phyloP scores from a whole-genome alignment of 2,888 invertebrate species.

The Eurytoma californica region DNA sequence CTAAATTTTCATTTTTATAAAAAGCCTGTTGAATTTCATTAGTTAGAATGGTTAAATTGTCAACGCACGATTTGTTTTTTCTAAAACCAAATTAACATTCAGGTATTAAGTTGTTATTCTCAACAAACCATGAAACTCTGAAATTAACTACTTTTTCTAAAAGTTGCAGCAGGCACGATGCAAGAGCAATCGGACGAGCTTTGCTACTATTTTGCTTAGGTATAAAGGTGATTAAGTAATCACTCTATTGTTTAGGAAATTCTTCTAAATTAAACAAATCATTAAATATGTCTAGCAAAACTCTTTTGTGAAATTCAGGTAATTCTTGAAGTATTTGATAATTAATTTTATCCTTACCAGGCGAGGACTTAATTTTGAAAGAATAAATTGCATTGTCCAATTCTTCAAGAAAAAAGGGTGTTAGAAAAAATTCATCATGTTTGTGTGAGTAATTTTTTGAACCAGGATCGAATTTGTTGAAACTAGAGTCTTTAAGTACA shows the following conservation, averaged over 20 bases:
- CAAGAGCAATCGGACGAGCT: conserved; percentile 54
- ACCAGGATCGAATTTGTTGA: not conserved
- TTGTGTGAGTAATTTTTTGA: not conserved
- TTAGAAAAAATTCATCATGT: not conserved
- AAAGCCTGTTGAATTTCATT: conserved; percentile 40
- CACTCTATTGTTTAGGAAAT: conserved; percentile 49
- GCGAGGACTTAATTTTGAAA: not conserved
- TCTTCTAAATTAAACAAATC: not conserved
- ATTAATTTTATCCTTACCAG: conserved; percentile 7
- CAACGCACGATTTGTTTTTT: conserved; percentile 48
- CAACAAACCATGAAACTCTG: conserved; percentile 42
- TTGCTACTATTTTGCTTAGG: conserved; percentile 51
- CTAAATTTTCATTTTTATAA: conserved; percentile 32
- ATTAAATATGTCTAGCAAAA: conserved; percentile 9
- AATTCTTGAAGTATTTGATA: not conserved
- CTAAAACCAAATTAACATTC: conserved; percentile 50
- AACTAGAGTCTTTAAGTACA: not conserved
- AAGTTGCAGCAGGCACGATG: conserved; percentile 50
- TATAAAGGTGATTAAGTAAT: conserved; percentile 51
- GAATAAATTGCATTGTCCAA: not conserved
- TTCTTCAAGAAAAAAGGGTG: conserved; percentile 3
- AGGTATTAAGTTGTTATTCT: conserved; percentile 33
- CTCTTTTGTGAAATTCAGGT: conserved; percentile 7
- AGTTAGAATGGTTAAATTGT: conserved; percentile 43
- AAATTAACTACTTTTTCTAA: conserved; percentile 51